Evolutionary conservation across 2,888 invertebrate species (phyloP).

Genomic region (Cetonia aurata): DNA sequence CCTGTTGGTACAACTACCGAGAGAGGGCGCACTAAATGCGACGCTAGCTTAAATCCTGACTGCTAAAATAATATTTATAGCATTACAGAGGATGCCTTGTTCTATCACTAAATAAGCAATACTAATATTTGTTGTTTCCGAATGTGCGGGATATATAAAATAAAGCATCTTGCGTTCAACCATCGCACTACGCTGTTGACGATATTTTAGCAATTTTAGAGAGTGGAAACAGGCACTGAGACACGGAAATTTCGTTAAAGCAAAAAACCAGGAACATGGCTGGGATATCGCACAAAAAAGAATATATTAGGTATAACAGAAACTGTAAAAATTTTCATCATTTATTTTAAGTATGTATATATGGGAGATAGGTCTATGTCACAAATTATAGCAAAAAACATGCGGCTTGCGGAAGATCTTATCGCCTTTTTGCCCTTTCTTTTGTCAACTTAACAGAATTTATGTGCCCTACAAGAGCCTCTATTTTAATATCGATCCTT

Average conservation of each 20-base stretch:
- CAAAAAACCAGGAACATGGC: no score
- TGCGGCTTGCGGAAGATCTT: background rate
- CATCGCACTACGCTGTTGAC: no score
- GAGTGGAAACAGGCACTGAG: no score
- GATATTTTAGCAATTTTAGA: no score
- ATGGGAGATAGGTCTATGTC: background rate
- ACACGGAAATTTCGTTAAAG: no score
- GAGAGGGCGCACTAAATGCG: background rate
- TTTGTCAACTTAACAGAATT: background rate
- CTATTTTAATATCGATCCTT: slow-evolving; percentile 14
- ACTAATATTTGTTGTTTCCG: no score
- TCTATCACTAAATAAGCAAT: no score
- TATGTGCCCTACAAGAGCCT: background rate
- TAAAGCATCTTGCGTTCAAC: no score
- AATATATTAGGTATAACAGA: background rate
- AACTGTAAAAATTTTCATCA: slow-evolving; percentile 8
- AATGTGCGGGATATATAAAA: no score
- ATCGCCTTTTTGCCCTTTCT: slow-evolving; percentile 7
- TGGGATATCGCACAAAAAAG: background rate
- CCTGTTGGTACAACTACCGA: slow-evolving; percentile 5
- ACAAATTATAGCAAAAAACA: slow-evolving; percentile 13
- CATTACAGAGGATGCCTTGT: no score
- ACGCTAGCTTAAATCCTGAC: slow-evolving; percentile 11
- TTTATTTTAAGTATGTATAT: background rate
- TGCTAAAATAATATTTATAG: slow-evolving; percentile 26